These are phyloP conservation scores for Tetragonula clypearis DNA, from an alignment of 1,140 invertebrate genomes.

Conservation along the genomic window DNA sequence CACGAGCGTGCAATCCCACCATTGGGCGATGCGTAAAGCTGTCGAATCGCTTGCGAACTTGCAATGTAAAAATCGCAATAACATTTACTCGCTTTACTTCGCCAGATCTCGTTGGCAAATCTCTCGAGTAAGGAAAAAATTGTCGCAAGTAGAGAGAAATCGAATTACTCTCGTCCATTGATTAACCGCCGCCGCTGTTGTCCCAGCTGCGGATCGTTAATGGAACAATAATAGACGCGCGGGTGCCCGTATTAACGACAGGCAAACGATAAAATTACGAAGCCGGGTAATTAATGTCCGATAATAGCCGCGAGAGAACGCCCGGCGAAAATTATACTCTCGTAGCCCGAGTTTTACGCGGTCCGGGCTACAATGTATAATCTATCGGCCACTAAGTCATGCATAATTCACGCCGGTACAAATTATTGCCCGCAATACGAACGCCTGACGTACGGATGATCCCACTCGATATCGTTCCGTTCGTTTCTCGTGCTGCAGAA, in stretches of 20 bases:
- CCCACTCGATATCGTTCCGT: conserved; percentile 9
- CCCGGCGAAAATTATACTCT: conserved; percentile 62
- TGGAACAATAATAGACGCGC: conserved; percentile 61
- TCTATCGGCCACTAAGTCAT: conserved; percentile 46
- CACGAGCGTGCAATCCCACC: no score
- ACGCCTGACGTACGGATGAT: background rate
- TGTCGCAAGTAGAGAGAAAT: background rate
- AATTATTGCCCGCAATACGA: conserved; percentile 58
- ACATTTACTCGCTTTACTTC: no score
- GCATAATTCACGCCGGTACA: conserved; percentile 53
- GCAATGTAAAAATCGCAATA: no score
- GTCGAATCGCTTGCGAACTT: no score
- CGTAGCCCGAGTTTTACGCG: conserved; percentile 54
- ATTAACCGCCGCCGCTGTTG: conserved; percentile 37
- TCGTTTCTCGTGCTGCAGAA: no score
- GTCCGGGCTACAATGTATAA: conserved; percentile 31
- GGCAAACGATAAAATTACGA: conserved; percentile 55
- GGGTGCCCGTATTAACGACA: conserved; percentile 38
- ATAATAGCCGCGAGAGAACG: conserved; percentile 25
- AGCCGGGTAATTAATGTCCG: conserved; percentile 58
- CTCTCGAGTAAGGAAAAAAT: background rate
- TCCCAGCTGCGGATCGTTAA: conserved; percentile 53
- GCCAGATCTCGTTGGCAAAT: no score
- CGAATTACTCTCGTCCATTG: conserved; percentile 47
- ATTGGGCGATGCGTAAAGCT: no score